Percentiles rank a stretch among this genome's conserved stretches.
Evolutionary conservation across 2,113 vertebrate species (phyloP).

Genomic region (Meles meles): DNA sequence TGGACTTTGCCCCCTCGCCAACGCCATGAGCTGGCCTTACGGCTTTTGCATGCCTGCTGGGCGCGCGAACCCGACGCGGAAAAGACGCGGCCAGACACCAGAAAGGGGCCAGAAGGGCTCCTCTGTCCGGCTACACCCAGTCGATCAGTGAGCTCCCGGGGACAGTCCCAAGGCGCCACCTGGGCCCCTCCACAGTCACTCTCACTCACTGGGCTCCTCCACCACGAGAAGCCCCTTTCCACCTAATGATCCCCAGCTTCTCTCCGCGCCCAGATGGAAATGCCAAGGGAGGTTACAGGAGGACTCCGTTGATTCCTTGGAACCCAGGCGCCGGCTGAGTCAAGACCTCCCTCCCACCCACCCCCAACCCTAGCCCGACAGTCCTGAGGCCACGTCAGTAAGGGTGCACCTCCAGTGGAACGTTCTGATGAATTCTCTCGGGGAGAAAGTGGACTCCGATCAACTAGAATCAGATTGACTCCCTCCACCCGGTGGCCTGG

Average conservation of each 20-base stretch:
- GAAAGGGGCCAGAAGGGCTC: slow-evolving; percentile 23
- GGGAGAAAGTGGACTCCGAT: not conserved
- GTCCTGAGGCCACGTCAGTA: not conserved
- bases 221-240: not conserved
- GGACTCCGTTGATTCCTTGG: not conserved
- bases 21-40: not conserved
- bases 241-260: not conserved
- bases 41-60: not conserved
- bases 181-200: not conserved
- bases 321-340: not conserved
- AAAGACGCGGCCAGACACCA: not conserved
- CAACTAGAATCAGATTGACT: not conserved
- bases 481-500: not conserved
- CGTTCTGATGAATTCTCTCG: not conserved
- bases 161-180: not conserved
- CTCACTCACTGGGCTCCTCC: not conserved
- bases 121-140: slow-evolving; percentile 8
- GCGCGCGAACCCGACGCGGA: not conserved
- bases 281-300: not conserved
- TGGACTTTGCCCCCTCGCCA: not conserved
- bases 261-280: not conserved
- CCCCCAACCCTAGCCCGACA: not conserved
- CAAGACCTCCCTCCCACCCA: not conserved
- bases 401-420: not conserved
- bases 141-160: slow-evolving; percentile 40